Evolutionary conservation across 2,888 invertebrate genomes (phyloP).

Genomic region (Hypolimnas misippus): DNA sequence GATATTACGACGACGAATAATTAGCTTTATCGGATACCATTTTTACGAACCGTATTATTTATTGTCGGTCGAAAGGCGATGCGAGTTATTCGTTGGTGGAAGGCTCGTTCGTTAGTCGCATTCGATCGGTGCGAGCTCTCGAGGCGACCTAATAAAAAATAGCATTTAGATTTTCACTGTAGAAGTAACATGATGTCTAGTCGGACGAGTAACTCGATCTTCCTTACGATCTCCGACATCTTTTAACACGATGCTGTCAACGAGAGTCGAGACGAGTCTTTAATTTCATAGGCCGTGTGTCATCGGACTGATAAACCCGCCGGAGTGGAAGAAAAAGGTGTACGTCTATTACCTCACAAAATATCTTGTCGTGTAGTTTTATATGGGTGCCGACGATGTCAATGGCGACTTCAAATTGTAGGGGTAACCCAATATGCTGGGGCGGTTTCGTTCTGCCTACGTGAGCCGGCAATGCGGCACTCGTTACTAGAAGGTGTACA

Average conservation of each 20-base stretch:
- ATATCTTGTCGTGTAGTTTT: slow-evolving; percentile 71
- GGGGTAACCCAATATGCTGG: slow-evolving; percentile 68
- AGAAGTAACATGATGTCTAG: slow-evolving; percentile 42
- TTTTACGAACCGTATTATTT: slow-evolving; percentile 71
- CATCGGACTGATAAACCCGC: slow-evolving; percentile 63
- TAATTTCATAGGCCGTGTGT: slow-evolving; percentile 66
- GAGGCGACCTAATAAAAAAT: slow-evolving; percentile 5
- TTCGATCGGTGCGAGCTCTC: slow-evolving; percentile 4
- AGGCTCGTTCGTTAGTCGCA: too few species aligned
- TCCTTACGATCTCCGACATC: slow-evolving; percentile 45
- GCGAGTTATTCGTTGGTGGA: slow-evolving; percentile 53
- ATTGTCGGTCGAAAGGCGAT: slow-evolving; percentile 66
- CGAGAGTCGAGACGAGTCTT: slow-evolving; percentile 62
- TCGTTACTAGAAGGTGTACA: slow-evolving; percentile 57
- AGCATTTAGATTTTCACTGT: slow-evolving; percentile 14
- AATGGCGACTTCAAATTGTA: slow-evolving; percentile 70
- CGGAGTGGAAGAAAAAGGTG: slow-evolving; percentile 67
- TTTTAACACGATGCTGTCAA: slow-evolving; percentile 72
- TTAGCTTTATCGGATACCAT: slow-evolving; percentile 73
- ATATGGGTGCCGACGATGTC: slow-evolving; percentile 72
- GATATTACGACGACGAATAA: slow-evolving; percentile 66
- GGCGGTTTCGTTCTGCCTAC: slow-evolving; percentile 57
- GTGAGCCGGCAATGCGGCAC: slow-evolving; percentile 51
- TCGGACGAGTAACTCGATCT: slow-evolving; percentile 43
- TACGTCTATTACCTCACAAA: slow-evolving; percentile 72